A percentile compares a stretch with the other conserved stretches of the same genome.
Evolutionary conservation across 2,797 vertebrate genomes (phyloP).

Genomic region (Acanthis flammea): DNA sequence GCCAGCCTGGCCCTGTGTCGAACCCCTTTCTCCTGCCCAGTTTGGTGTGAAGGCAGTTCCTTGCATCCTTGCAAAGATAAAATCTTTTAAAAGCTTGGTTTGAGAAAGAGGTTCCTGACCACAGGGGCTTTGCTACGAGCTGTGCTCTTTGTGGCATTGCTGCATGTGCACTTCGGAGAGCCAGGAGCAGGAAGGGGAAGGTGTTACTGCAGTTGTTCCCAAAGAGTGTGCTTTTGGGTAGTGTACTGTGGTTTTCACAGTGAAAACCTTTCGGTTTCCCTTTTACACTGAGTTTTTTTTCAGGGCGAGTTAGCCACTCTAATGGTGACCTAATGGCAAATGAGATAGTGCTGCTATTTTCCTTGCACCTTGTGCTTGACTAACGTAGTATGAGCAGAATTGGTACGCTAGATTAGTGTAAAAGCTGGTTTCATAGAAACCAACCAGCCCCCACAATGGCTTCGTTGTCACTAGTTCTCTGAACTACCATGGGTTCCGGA

Average conservation of each 20-base stretch:
- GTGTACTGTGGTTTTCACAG: not conserved
- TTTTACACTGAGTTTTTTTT: not conserved
- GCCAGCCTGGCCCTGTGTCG: rapidly evolving
- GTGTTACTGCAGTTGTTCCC: not conserved
- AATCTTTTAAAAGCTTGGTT: rapidly evolving
- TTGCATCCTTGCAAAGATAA: not conserved
- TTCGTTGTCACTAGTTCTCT: not conserved
- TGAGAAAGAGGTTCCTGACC: not conserved
- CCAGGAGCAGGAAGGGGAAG: not conserved
- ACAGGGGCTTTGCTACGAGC: not conserved
- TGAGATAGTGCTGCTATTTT: rapidly evolving
- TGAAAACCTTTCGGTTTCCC: not conserved
- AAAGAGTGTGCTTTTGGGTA: rapidly evolving
- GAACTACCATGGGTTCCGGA: not conserved
- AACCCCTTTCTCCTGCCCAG: too few species aligned
- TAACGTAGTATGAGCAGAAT: not conserved
- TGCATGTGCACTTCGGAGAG: not conserved
- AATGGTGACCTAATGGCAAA: not conserved
- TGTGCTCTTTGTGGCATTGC: not conserved
- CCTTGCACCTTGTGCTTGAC: not conserved
- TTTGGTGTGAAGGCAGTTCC: not conserved
- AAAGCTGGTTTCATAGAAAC: not conserved
- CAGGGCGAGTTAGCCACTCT: rapidly evolving
- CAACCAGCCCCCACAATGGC: rapidly evolving
- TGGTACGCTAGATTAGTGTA: not conserved